Percentiles rank a stretch among this genome's conserved stretches.
These are phyloP conservation scores for Eurystomus gularis DNA, from an alignment of 2,113 vertebrate species.

Conservation along the genomic window DNA sequence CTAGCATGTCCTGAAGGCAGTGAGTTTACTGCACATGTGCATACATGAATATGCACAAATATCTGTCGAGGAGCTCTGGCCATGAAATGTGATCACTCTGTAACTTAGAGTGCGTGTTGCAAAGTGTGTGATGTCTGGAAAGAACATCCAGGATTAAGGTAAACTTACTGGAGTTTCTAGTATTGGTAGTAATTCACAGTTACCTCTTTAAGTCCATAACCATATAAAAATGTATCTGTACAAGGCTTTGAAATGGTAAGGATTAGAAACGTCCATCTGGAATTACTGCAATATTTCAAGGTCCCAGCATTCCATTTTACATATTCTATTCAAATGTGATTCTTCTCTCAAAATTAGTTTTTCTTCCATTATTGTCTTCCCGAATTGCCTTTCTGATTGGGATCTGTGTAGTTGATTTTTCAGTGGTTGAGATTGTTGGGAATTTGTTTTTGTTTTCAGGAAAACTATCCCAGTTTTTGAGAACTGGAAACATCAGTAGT, in stretches of 20 bases:
- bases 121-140: neutral
- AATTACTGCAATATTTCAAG: neutral
- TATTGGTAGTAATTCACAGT: neutral
- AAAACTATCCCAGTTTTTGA: neutral
- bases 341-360: neutral
- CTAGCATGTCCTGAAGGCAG: neutral
- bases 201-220: neutral
- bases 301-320: neutral
- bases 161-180: neutral
- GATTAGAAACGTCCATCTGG: neutral
- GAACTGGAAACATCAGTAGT: neutral
- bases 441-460: neutral
- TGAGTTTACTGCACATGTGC: neutral
- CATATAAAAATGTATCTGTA: neutral
- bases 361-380: neutral
- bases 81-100: neutral
- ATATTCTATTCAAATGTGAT: neutral
- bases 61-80: neutral
- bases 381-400: neutral
- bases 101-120: neutral
- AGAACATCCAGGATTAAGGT: neutral
- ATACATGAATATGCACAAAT: fast-evolving
- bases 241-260: neutral
- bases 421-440: neutral
- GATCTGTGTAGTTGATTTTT: neutral